phyloP scores from a whole-genome alignment of 2,113 vertebrate genomes.

The Lepus americanus region DNA sequence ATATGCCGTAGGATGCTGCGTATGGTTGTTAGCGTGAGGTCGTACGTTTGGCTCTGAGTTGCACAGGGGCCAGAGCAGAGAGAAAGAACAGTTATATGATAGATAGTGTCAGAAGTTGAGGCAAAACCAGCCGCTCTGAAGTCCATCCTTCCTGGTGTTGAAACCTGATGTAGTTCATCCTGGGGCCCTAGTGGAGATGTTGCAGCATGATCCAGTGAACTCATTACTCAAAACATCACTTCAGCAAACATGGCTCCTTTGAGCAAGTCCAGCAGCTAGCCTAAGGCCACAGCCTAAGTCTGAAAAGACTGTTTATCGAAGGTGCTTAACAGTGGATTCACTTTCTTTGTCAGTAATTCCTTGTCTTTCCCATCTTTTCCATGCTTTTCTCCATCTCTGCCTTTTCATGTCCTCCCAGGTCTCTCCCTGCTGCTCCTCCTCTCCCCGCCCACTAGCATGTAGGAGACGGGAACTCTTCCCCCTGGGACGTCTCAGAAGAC shows the following conservation, averaged over 20 bases:
- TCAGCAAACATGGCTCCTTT: not conserved
- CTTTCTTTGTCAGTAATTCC: not conserved
- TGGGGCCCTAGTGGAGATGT: not conserved
- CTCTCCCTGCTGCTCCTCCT: not conserved
- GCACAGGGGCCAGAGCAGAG: not conserved
- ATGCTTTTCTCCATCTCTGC: not conserved
- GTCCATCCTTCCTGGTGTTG: not conserved
- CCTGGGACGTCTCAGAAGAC: not conserved
- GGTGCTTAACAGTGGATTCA: not conserved
- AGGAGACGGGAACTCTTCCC: not conserved
- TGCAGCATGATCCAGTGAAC: not conserved
- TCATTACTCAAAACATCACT: not conserved
- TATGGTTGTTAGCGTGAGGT: too few relatives aligned
- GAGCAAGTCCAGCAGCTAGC: not conserved
- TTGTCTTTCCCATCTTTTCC: not conserved
- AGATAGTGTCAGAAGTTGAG: not conserved
- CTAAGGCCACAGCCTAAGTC: not conserved
- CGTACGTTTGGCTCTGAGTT: not conserved
- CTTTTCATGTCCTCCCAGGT: not conserved
- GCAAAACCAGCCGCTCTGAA: not conserved
- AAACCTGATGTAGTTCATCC: not conserved
- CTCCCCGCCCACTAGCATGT: not conserved
- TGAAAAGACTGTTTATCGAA: not conserved
- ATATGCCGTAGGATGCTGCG: not conserved
- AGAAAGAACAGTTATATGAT: not conserved